phyloP scores from a whole-genome alignment of 1,140 invertebrate species.

The Pteromalus puparum region DNA sequence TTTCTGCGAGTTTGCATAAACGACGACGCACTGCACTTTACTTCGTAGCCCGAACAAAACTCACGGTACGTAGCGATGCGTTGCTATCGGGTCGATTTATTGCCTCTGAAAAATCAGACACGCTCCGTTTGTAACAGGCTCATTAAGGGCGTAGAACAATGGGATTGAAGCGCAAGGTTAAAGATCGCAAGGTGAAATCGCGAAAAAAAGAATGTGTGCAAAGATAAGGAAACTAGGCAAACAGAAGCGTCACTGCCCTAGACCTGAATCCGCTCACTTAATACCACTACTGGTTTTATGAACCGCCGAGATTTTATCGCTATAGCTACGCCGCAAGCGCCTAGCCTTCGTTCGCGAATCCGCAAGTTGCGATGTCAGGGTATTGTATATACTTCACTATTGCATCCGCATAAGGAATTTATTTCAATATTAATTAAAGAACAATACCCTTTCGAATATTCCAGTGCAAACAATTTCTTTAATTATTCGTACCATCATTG shows the following conservation, averaged over 20 bases:
- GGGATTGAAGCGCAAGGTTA: slow-evolving; percentile 43
- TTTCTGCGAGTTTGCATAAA: neutral
- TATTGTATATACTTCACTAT: neutral
- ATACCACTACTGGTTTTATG: slow-evolving; percentile 18
- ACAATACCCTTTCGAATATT: neutral
- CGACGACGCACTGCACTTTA: neutral
- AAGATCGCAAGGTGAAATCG: slow-evolving; percentile 49
- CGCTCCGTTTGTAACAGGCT: slow-evolving; percentile 42
- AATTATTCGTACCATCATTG: no score
- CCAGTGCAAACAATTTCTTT: no score
- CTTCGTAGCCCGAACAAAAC: neutral
- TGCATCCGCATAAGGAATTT: neutral
- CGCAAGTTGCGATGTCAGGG: neutral
- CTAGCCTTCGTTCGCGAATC: slow-evolving; percentile 33
- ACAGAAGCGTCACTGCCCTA: slow-evolving; percentile 47
- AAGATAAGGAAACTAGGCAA: slow-evolving; percentile 4
- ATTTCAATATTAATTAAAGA: neutral
- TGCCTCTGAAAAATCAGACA: slow-evolving; percentile 30
- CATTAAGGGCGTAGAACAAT: slow-evolving; percentile 50
- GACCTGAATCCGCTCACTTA: slow-evolving; percentile 42
- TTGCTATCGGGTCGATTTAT: slow-evolving; percentile 37
- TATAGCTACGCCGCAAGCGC: neutral
- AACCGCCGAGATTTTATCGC: slow-evolving; percentile 43
- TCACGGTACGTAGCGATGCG: neutral
- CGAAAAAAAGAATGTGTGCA: slow-evolving; percentile 9